Conservation (phyloP, 2,888 invertebrate genomes). For the Dioctria rufipes region DNA sequence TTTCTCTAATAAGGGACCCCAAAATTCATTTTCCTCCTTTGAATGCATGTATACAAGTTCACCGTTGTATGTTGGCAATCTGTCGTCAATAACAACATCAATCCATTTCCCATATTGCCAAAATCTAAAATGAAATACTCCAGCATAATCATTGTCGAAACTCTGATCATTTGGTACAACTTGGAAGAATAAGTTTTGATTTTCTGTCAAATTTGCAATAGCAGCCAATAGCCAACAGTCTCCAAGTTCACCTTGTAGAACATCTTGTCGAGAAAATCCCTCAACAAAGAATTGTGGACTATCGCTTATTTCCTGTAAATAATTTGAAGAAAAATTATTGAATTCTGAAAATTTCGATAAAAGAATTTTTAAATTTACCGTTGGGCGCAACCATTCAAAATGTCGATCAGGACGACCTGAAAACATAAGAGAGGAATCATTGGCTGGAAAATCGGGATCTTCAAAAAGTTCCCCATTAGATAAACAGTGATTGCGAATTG, state of each 20-base stretch:
- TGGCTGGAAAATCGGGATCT: conserved; percentile 91
- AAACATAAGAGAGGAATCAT: conserved; percentile 86
- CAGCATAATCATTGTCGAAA: conserved; percentile 94
- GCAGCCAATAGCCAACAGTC: conserved; percentile 98
- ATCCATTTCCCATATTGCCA: conserved; percentile 97
- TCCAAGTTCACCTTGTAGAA: conserved; percentile 96
- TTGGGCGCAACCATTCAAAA: conserved; percentile 94
- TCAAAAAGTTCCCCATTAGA: conserved; percentile 85
- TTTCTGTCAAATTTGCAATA: conserved; percentile 92
- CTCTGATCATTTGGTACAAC: conserved; percentile 97
- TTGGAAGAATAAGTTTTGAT: conserved; percentile 88
- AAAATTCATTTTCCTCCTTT: conserved; percentile 91
- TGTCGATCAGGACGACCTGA: conserved; percentile 86
- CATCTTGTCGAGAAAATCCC: conserved; percentile 97
- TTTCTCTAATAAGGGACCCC: conserved; percentile 96
- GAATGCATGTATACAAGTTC: conserved; percentile 91
- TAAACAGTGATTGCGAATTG: conserved; percentile 79
- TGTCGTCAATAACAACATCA: conserved; percentile 94
- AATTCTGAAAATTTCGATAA: background rate
- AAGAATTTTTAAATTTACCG: conserved; percentile 74
- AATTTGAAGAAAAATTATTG: conserved; percentile 54
- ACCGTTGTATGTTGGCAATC: conserved; percentile 88
- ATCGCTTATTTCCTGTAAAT: conserved; percentile 83
- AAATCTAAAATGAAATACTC: conserved; percentile 95
- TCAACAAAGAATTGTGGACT: conserved; percentile 94